Conservation (phyloP, 2,797 vertebrate genomes). For the Epinephelus awoara region DNA sequence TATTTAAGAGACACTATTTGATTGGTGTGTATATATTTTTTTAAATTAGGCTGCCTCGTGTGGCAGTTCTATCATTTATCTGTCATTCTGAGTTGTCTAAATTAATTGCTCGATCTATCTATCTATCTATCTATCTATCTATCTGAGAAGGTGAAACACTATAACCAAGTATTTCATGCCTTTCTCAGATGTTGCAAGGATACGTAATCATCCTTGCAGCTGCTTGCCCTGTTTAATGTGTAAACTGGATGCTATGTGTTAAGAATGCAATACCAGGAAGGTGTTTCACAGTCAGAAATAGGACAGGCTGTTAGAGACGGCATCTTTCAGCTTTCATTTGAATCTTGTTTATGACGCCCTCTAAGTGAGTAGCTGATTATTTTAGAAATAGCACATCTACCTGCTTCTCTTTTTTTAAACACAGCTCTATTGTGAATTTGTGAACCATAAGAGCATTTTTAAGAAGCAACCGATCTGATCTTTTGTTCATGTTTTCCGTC, state of each 20-base stretch:
- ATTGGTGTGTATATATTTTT: not conserved
- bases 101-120: not conserved
- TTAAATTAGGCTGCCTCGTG: slow-evolving; percentile 5
- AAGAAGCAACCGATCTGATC: slow-evolving; percentile 11
- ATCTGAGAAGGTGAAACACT: slow-evolving; percentile 13
- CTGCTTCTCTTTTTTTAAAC: slow-evolving; percentile 39
- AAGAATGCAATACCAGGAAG: slow-evolving; percentile 41
- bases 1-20: slow-evolving; percentile 16
- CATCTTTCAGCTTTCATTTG: slow-evolving; percentile 36
- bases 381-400: slow-evolving; percentile 14
- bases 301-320: slow-evolving; percentile 26
- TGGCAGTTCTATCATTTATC: slow-evolving; percentile 4
- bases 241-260: slow-evolving; percentile 26
- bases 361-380: slow-evolving; percentile 49
- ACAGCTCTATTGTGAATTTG: slow-evolving; percentile 14
- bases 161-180: not conserved
- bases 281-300: slow-evolving; percentile 48
- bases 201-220: slow-evolving; percentile 29
- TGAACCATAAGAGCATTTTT: slow-evolving; percentile 31
- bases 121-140: no score
- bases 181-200: slow-evolving; percentile 31
- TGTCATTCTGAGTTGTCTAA: slow-evolving; percentile 15
- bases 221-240: slow-evolving; percentile 29
- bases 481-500: slow-evolving; percentile 29
- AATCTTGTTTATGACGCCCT: slow-evolving; percentile 36